These are phyloP conservation scores for Columbina picui DNA, from an alignment of 2,113 vertebrate genomes.

Conservation along the genomic window DNA sequence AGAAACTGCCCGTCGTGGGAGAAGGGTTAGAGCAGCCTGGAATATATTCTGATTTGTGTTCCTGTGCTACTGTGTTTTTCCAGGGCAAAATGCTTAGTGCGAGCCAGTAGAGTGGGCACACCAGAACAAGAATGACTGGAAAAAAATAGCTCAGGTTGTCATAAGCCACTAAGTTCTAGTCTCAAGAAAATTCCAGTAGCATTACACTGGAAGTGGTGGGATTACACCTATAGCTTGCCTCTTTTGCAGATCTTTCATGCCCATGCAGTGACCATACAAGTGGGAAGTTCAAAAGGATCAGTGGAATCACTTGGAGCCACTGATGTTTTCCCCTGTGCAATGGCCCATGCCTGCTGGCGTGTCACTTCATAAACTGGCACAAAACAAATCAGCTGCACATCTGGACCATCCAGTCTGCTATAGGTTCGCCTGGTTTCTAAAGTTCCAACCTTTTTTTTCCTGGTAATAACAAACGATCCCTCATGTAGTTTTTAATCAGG, in stretches of 20 bases:
- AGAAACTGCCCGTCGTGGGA: not conserved
- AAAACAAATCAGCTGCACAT: rapidly evolving
- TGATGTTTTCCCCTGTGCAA: not conserved
- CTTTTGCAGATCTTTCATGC: not conserved
- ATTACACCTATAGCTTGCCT: not conserved
- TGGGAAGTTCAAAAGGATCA: not conserved
- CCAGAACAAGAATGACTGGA: not conserved
- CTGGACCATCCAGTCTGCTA: not conserved
- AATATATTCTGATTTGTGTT: not conserved
- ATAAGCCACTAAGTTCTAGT: not conserved
- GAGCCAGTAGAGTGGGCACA: not conserved
- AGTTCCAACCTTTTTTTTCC: not conserved
- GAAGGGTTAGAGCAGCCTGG: not conserved
- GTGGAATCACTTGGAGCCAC: not conserved
- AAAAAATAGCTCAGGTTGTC: not conserved
- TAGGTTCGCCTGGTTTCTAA: not conserved
- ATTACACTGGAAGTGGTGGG: not conserved
- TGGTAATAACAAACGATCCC: not conserved
- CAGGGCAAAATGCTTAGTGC: not conserved
- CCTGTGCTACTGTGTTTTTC: not conserved
- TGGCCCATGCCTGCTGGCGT: not conserved
- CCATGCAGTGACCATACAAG: not conserved
- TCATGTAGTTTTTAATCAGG: not conserved
- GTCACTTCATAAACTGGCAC: not conserved
- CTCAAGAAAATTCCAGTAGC: not conserved